Evolutionary conservation across 2,797 vertebrate genomes (phyloP).

Genomic region (Labeo calbasu): DNA sequence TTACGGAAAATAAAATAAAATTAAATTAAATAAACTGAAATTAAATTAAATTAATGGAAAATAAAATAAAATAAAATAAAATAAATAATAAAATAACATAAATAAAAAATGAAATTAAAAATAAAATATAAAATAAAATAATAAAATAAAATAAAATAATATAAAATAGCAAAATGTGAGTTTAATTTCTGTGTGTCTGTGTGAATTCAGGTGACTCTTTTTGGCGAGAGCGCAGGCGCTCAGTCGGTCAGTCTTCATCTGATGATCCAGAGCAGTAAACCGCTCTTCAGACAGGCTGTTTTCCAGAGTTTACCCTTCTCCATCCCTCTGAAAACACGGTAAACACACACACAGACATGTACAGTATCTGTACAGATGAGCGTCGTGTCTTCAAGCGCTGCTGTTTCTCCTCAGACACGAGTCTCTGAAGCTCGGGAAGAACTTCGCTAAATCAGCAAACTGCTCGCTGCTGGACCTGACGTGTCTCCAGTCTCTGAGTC

Average conservation of each 20-base stretch:
- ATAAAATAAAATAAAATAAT: too few species aligned
- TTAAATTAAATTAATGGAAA: background rate
- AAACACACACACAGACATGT: constrained; percentile 29
- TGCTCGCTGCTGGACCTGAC: constrained; percentile 71
- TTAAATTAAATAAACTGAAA: background rate
- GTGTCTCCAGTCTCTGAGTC: constrained; percentile 76
- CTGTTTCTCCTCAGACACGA: constrained; percentile 67
- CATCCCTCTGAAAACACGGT: constrained; percentile 80
- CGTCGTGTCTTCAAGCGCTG: background rate
- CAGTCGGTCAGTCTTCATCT: constrained; percentile 79
- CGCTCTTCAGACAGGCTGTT: constrained; percentile 75
- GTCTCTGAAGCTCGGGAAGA: constrained; percentile 76
- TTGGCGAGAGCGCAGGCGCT: constrained; percentile 80
- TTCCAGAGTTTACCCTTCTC: constrained; percentile 81
- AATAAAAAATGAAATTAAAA: too few species aligned
- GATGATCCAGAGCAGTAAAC: constrained; percentile 77
- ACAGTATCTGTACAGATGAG: background rate
- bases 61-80: background rate
- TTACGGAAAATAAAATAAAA: background rate
- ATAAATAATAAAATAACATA: too few species aligned
- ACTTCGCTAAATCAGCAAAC: constrained; percentile 75
- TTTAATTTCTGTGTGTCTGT: background rate
- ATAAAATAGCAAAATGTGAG: background rate
- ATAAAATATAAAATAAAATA: too few species aligned
- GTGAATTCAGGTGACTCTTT: constrained; percentile 73